Evolutionary conservation across 35 echinoderm and acorn worm species (phyloP), one percentile per base, ranked within the genome.

Genomic region (Ophioderma brevispina): DNA sequence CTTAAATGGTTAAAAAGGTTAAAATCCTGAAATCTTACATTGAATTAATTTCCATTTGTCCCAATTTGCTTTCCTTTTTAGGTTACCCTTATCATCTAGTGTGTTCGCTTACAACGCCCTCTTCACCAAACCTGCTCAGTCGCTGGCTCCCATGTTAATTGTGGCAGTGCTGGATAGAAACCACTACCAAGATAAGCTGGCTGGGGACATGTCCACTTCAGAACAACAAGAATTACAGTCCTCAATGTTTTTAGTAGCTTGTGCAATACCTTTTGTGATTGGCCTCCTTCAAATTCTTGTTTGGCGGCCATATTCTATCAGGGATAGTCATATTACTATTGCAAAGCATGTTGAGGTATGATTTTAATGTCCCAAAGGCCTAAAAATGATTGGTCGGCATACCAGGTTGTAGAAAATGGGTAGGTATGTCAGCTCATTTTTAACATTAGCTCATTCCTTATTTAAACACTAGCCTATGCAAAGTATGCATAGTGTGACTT

Each of bases 91-190:
- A 31, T 96, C 94, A 33, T 92, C 89, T 42, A 92, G 78, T 46
- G 90, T 96, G 0, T 96, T 92, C 79, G 94, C 89, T 0, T 92
- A 88, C 86, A 96, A 96, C 70, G 94, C 94, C 4, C 81, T 96
- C 4, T 96, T 96, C 55, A 96, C 94, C 39, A 96, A 96, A 41
- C 94, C 94, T 56, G 94, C 94, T 3, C 79, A 81, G 39, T 96
- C 94, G 0, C 37, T 96, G 15, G 89, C 94, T 13, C 94, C 90
- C 10, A 92, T 96, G 86, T 33, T 96, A 23, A 80, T 96, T 0
- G 94, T 95, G 0, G 78, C 83, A 0, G 31, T 94, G 0, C 83
- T 94, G 8, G 21, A 52, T 52, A 52, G 46, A 52, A 52, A 52
- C 46, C 46, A 52, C 46, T 52, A 52, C 21, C 46, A 52, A 52